Evolutionary conservation across 2,888 invertebrate species (phyloP).

Genomic region (Baronia brevicornis): DNA sequence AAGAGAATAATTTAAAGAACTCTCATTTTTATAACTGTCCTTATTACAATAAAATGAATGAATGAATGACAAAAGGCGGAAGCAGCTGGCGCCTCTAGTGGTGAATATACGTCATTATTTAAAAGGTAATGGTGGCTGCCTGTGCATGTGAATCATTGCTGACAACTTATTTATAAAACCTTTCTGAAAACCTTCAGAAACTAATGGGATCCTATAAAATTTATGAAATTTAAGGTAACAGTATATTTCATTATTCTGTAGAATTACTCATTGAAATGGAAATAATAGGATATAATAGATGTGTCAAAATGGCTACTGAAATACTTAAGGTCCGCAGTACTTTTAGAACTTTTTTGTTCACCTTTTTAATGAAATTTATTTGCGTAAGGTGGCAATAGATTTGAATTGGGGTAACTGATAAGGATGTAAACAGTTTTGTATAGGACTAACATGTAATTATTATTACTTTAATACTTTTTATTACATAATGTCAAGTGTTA

Average conservation of each 20-base stretch:
- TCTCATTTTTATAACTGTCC: no score
- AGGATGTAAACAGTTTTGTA: constrained; percentile 29
- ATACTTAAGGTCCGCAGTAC: constrained; percentile 1
- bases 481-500: no score
- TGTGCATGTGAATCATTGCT: constrained; percentile 58
- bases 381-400: constrained; percentile 36
- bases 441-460: no score
- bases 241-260: constrained; percentile 12
- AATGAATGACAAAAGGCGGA: constrained; percentile 2
- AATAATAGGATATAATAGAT: constrained; percentile 12
- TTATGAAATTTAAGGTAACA: constrained; percentile 35
- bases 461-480: no score
- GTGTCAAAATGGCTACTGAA: constrained; percentile 30
- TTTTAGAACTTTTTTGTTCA: constrained; percentile 7
- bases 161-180: constrained; percentile 61
- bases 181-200: constrained; percentile 54
- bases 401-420: constrained; percentile 28
- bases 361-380: constrained; percentile 18
- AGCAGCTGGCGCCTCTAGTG: constrained; percentile 9
- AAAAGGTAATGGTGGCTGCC: constrained; percentile 67
- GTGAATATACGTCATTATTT: constrained; percentile 16
- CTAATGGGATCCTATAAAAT: constrained; percentile 28
- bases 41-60: no score
- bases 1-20: no score
- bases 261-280: constrained; percentile 20